Conservation (phyloP, 2,797 vertebrate species). For the Myripristis jacobus region DNA sequence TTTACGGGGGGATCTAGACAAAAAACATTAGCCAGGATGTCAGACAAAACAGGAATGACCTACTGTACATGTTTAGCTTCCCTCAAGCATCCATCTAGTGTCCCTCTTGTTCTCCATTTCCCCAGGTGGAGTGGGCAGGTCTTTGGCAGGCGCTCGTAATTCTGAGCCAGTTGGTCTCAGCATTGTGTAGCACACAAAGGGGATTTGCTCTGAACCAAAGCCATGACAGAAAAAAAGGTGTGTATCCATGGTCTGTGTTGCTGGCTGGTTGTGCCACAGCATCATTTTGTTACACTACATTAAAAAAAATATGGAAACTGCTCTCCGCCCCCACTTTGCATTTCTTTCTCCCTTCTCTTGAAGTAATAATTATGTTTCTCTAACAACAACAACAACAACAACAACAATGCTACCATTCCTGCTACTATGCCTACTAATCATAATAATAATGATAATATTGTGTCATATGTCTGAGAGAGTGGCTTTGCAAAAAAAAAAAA, state of each 20-base stretch:
- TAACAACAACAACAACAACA: slow-evolving; percentile 26
- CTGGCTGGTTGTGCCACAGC: slow-evolving; percentile 41
- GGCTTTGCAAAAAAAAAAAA: too few relatives aligned
- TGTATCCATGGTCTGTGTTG: slow-evolving; percentile 40
- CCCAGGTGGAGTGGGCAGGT: slow-evolving; percentile 58
- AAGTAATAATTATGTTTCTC: slow-evolving; percentile 26
- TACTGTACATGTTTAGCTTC: slow-evolving; percentile 21
- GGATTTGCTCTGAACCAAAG: slow-evolving; percentile 45
- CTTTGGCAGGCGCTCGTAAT: slow-evolving; percentile 60
- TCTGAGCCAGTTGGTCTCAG: slow-evolving; percentile 64
- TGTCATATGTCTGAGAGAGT: not conserved
- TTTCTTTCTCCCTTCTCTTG: slow-evolving; percentile 23
- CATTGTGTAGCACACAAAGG: slow-evolving; percentile 67
- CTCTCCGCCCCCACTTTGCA: not conserved
- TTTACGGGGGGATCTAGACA: slow-evolving; percentile 1
- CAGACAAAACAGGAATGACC: slow-evolving; percentile 2
- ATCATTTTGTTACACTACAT: not conserved
- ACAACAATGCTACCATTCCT: too few relatives aligned
- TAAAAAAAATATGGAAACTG: not conserved
- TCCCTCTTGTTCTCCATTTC: slow-evolving; percentile 41
- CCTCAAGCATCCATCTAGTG: slow-evolving; percentile 27
- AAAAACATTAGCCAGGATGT: not conserved
- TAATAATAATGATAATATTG: not conserved
- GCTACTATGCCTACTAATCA: too few relatives aligned
- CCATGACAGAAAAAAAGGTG: slow-evolving; percentile 41